Evolutionary conservation across 2,113 vertebrate species (phyloP), one percentile per base, ranked within the genome.

Genomic region (Calonectris borealis): DNA sequence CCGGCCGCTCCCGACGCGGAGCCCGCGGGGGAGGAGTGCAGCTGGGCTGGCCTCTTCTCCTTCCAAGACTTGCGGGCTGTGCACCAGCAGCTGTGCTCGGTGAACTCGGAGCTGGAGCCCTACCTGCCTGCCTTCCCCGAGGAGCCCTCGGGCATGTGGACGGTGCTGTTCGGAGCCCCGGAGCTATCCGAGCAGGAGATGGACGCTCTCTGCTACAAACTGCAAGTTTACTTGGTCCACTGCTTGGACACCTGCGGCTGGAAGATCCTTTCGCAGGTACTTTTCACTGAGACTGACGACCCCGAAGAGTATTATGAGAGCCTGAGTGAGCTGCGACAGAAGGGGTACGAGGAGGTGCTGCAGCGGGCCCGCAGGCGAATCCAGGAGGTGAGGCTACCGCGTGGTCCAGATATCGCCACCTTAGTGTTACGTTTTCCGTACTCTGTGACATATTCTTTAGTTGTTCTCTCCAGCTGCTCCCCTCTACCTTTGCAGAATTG

Each of bases 231-330:
- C 97, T 98, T 99, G 97, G 98, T 99, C 61, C 99, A 99, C 82
- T 98, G 99, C 80, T 97, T 99, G 93, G 99, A 99, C 97, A 99
- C 99, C 75, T 99, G 99, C 90, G 99, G 99, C 22, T 99, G 99
- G 99, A 99, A 99, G 98, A 99, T 99, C 65, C 99, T 99, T 12
- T 99, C 99, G 0, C 99, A 99, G 98, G 98, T 99, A 27, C 98
- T 99, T 2, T 99, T 99, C 96, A 98, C 99, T 1, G 99, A 99
- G 95, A 98, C 98, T 8, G 99, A 99, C 31, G 99, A 99, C 96
- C 98, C 99, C 0, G 99, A 99, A 82, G 99, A 99, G 94, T 99
- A 99, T 94, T 99, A 99, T 12, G 99, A 99, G 97, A 99, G 99
- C 90, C 97, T 99, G 90, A 99, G 99, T 32, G 99, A 99, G 96